Percentiles rank a stretch among this genome's conserved stretches.
These are phyloP conservation scores for Eulemur rufifrons DNA, from an alignment of 2,113 vertebrate species.

Conservation along the genomic window DNA sequence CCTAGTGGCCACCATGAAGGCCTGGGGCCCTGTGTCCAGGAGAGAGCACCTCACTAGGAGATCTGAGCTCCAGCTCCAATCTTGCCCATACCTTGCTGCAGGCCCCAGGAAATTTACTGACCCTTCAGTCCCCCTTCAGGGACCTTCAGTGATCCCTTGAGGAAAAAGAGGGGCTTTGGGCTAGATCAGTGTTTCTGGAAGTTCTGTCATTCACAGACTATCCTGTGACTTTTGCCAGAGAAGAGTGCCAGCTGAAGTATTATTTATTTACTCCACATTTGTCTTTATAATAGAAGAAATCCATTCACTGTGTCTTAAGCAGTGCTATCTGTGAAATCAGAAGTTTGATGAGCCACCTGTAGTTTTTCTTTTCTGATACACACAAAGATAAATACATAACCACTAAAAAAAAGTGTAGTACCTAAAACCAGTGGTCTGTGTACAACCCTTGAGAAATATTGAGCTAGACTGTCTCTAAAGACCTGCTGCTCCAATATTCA, in stretches of 20 bases:
- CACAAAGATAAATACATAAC: neutral
- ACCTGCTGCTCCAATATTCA: neutral
- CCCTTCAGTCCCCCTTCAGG: neutral
- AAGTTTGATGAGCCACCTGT: neutral
- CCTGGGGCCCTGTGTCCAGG: neutral
- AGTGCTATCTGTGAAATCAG: neutral
- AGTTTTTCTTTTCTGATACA: neutral
- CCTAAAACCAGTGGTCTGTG: neutral
- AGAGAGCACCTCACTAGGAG: neutral
- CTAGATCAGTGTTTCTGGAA: neutral
- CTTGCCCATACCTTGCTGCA: neutral
- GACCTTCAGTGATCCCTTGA: neutral
- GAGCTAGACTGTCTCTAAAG: neutral
- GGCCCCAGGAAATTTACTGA: neutral
- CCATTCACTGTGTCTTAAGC: neutral
- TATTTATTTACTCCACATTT: neutral
- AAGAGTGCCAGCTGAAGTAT: neutral
- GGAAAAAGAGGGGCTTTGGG: neutral
- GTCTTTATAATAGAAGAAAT: neutral
- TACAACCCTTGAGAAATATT: neutral
- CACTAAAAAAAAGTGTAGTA: neutral
- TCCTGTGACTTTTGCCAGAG: neutral
- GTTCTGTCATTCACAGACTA: neutral
- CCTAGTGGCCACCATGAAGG: neutral
- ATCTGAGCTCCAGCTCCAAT: neutral